phyloP scores from a whole-genome alignment of 2,113 vertebrate species.

The Anser brachyrhynchus region DNA sequence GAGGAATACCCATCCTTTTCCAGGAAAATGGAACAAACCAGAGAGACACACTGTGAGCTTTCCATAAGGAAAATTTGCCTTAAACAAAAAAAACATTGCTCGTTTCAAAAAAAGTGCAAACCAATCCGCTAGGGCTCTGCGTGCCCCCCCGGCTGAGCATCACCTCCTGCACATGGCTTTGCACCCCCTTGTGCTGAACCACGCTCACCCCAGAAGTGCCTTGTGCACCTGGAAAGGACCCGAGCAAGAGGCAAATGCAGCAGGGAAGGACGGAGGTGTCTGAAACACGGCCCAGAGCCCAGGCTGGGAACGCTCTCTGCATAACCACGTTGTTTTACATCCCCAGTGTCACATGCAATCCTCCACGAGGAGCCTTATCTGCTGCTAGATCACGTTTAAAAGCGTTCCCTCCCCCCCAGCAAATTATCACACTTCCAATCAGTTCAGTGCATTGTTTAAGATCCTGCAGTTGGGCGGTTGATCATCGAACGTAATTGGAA shows the following conservation, averaged over 20 bases:
- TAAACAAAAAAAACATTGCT: rapidly evolving
- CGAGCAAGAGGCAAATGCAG: rapidly evolving
- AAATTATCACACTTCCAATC: not conserved
- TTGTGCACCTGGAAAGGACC: not conserved
- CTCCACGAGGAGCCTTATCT: not conserved
- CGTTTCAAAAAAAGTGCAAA: not conserved
- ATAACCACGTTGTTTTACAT: not conserved
- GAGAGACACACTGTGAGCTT: rapidly evolving
- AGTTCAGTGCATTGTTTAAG: not conserved
- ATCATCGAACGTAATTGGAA: not conserved
- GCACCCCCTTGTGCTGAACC: rapidly evolving
- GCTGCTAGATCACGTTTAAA: not conserved
- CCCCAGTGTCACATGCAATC: not conserved
- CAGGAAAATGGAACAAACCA: not conserved
- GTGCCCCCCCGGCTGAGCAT: not conserved
- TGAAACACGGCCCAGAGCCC: not conserved
- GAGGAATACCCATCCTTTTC: not conserved
- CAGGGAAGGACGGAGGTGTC: not conserved
- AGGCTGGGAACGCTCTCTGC: not conserved
- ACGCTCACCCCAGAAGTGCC: rapidly evolving
- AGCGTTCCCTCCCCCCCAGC: not conserved
- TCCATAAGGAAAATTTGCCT: not conserved
- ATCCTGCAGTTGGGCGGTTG: not conserved
- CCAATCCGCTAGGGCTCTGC: rapidly evolving
- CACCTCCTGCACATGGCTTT: rapidly evolving